Evolutionary conservation across 2,113 vertebrate species (phyloP), one percentile per base, ranked within the genome.

Genomic region (Plectropomus leopardus): DNA sequence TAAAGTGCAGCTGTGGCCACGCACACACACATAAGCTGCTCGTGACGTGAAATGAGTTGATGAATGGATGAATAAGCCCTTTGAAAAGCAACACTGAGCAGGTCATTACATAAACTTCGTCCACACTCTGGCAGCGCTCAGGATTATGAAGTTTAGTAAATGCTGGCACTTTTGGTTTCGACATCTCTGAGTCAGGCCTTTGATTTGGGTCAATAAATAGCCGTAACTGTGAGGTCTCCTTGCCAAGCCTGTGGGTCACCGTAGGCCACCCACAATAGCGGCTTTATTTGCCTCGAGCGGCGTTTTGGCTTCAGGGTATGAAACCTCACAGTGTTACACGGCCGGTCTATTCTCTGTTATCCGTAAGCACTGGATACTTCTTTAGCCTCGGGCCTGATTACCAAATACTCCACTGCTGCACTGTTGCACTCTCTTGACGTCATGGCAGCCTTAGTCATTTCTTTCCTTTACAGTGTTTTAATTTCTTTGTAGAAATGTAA

Each of bases 251-350:
- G 92, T 58, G 88, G 92, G 92, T 93, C 92, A 93, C 83, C 76
- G 66, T 73, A 83, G 89, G 92, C 88, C 92, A 89, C 88, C 89
- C 82, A 94, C 93, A 96, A 94, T 94, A 92, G 91, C 89, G 86
- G 88, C 93, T 92, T 92, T 95, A 94, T 95, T 92, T 93, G 86
- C 82, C 84, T 73, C 51, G 69, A 87, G 82, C 77, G 40, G 76
- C 77, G 36, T 87, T 89, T 84, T 89, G 84, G 81, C 79, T 71
- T 55, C 67, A 36, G 80, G 61, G 50, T 84, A 78, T 84, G 78
- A 91, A 90, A 90, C 82, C 82, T 91, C 82, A 80, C 84, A 74
- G 71, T 81, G 84, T 84, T 88, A 63, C 82, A 87, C 48, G 76
- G 80, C 24, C 24, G 50, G 61, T 32, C 72, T 76, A 76, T 82